Percentiles rank a stretch among this genome's conserved stretches.
These are phyloP conservation scores for Ophioninae sp. DNA, from an alignment of 2,888 invertebrate species.

Conservation along the genomic window DNA sequence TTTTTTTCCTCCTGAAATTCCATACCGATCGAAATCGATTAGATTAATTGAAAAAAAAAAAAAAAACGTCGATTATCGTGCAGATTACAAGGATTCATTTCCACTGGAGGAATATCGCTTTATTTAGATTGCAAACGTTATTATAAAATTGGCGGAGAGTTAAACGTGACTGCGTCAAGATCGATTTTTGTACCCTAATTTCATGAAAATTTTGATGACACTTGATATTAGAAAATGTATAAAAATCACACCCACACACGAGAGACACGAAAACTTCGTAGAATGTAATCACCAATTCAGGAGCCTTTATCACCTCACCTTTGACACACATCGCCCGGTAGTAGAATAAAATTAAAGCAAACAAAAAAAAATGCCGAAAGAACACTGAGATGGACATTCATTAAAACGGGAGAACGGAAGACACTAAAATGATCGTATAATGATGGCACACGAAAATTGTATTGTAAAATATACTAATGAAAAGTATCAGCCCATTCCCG, in stretches of 20 bases:
- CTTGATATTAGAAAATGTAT: constrained; percentile 18
- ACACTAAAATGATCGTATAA: background rate
- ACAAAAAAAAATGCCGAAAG: constrained; percentile 29
- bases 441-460: constrained; percentile 23
- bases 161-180: background rate
- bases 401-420: constrained; percentile 12
- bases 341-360: background rate
- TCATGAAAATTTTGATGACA: background rate
- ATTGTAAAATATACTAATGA: constrained; percentile 2
- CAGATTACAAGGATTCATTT: background rate
- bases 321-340: constrained; percentile 22
- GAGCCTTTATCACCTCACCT: constrained; percentile 26
- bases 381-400: background rate
- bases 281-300: constrained; percentile 26
- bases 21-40: background rate
- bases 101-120: background rate
- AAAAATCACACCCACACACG: background rate
- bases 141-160: background rate
- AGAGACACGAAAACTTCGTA: constrained; percentile 21
- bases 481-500: too few species aligned
- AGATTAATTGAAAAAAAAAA: background rate
- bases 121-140: constrained; percentile 2
- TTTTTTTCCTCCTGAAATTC: too few species aligned
- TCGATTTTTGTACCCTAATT: background rate
- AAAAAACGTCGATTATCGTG: background rate